A percentile compares a stretch with the other conserved stretches of the same genome.
phyloP scores from a whole-genome alignment of 2,888 invertebrate species.

The Dasysyrphus tricinctus region DNA sequence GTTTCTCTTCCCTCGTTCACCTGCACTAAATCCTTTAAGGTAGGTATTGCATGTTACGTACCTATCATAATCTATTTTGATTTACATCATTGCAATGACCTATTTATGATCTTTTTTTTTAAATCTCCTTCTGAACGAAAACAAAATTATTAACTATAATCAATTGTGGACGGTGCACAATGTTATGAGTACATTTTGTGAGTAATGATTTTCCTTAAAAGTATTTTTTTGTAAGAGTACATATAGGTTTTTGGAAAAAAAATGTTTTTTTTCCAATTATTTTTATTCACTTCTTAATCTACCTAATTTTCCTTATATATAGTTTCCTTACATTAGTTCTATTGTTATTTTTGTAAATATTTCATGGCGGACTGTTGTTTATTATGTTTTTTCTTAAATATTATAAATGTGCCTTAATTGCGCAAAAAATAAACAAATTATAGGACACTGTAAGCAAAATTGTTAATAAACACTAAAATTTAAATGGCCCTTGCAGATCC shows the following conservation, averaged over 20 bases:
- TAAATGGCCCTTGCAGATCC: constrained; percentile 17
- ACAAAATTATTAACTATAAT: constrained; percentile 31
- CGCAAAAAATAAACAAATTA: background rate
- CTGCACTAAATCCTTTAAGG: background rate
- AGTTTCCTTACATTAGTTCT: constrained; percentile 52
- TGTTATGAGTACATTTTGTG: constrained; percentile 55
- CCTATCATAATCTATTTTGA: background rate
- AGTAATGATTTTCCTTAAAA: constrained; percentile 32
- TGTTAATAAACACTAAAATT: background rate
- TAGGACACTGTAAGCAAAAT: background rate
- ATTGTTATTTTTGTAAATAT: constrained; percentile 55
- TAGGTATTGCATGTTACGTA: background rate
- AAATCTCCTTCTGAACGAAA: constrained; percentile 14
- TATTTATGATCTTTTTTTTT: background rate
- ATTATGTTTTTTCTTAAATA: constrained; percentile 10
- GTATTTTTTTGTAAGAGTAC: constrained; percentile 47
- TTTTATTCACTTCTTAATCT: constrained; percentile 41
- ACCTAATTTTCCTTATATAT: constrained; percentile 37
- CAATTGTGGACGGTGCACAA: constrained; percentile 70
- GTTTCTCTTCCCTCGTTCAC: background rate
- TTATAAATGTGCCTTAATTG: constrained; percentile 6
- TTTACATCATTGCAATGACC: background rate
- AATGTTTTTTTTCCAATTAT: constrained; percentile 17
- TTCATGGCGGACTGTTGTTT: constrained; percentile 59
- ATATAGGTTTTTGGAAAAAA: constrained; percentile 12